Conservation (phyloP, 2,113 vertebrate species). For the Brachypteracias leptosomus region DNA sequence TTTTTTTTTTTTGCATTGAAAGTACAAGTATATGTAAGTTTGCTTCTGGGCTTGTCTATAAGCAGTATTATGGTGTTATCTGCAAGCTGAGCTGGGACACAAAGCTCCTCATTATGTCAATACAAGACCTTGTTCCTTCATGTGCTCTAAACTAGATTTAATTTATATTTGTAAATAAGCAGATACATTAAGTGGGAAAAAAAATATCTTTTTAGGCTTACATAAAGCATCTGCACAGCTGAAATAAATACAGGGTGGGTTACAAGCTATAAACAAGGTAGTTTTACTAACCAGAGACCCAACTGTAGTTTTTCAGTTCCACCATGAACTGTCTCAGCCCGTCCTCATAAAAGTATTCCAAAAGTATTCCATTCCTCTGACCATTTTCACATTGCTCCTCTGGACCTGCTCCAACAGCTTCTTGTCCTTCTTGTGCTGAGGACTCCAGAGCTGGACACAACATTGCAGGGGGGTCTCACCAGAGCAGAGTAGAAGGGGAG, state of each 20-base stretch:
- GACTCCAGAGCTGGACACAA: background rate
- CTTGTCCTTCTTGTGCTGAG: too few species aligned
- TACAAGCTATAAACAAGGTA: background rate
- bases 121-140: background rate
- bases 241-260: background rate
- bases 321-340: background rate
- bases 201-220: background rate
- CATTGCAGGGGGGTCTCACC: background rate
- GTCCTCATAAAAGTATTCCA: background rate
- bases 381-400: background rate
- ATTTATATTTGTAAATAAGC: conserved; percentile 7
- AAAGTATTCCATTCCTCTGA: background rate
- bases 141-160: background rate
- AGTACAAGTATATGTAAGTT: background rate
- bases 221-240: background rate
- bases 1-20: background rate
- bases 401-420: background rate
- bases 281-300: background rate
- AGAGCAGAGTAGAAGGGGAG: background rate
- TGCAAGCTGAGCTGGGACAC: background rate
- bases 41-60: background rate
- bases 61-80: background rate
- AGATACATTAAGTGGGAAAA: background rate
- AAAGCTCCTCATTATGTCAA: background rate
- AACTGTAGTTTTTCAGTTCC: background rate